Evolutionary conservation across 2,888 invertebrate genomes (phyloP).

Genomic region (Tanytarsus gracilentus): DNA sequence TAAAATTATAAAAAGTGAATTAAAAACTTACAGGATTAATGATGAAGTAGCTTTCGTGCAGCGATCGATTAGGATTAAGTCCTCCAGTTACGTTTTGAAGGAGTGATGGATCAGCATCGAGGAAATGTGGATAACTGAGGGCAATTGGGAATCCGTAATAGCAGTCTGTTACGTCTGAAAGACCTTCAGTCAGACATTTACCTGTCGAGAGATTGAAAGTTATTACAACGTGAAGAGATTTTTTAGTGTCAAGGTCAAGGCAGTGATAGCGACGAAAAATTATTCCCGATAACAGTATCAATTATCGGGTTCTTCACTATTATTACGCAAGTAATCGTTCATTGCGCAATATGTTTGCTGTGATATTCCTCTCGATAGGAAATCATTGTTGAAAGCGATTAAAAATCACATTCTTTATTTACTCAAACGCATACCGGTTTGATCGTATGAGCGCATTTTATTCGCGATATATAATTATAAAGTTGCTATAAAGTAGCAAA

Average conservation of each 20-base stretch:
- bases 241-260: slow-evolving; percentile 1
- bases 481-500: no score
- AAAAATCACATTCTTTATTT: neutral
- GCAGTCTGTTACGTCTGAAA: slow-evolving; percentile 76
- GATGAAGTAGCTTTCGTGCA: slow-evolving; percentile 62
- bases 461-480: no score
- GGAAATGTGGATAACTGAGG: slow-evolving; percentile 80
- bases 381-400: neutral
- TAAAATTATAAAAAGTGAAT: neutral
- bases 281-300: neutral
- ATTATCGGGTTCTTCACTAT: neutral
- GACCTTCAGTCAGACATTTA: slow-evolving; percentile 61
- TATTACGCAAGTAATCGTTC: neutral
- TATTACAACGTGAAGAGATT: neutral
- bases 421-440: slow-evolving; percentile 3
- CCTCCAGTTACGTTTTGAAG: slow-evolving; percentile 59
- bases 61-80: slow-evolving; percentile 49
- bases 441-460: no score
- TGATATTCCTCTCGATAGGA: neutral
- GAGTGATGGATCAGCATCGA: slow-evolving; percentile 58
- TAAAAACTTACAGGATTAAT: slow-evolving; percentile 61
- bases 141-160: slow-evolving; percentile 88
- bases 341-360: neutral
- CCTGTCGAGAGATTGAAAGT: slow-evolving; percentile 38
- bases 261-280: neutral